Base-by-base conservation (phyloP, 2,888 invertebrate genomes). In the Brachypalpus laphriformis region DNA sequence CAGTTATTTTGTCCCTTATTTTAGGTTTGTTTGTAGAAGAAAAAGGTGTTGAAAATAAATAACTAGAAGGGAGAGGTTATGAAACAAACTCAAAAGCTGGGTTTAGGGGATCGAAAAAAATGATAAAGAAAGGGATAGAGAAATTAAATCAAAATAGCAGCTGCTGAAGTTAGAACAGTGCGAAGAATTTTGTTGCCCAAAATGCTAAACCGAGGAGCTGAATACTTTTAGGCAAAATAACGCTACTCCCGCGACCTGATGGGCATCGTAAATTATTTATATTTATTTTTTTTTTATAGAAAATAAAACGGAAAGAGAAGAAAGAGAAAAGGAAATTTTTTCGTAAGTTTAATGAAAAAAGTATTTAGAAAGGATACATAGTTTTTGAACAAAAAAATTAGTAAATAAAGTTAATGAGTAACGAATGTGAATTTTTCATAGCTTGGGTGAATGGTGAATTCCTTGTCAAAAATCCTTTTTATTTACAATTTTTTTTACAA, bases 201-300 rank as follows among this genome's bases (percentile, higher is more conserved):
- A 92, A 91, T 90, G 91, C 90, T 89, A 92, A 89, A 89, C 90
- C 90, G 90, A 91, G 88, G 87, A 91, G 89, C 88, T 91, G 90
- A 88, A 90, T 89, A 87, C 89, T 88, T 89, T 89, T 90, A 88
- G 92, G 89, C 89, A 90, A 89, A 88, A 89, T 89, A 89, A 89
- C 89, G 88, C 90, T 90, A 90, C 89, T 91, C 88, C 91, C 91
- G 89, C 90, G 90, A 90, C 92, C 92, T 92, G 89, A 88, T 87
- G 87, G 71, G 72, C 81, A 71, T 80, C 63, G 72, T 54, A 74
- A 49, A 16, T 47, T 18, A 49, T 65, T 72, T 77, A n/a, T n/a
- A n/a, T 49, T 72, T 59, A 76, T 71, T 82, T 77, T 63, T 59
- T 57, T 61, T 66, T 22, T 42, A 18, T 59, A 71, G 14, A 82